phyloP scores from a whole-genome alignment of 2,113 vertebrate genomes.

The Casuarius casuarius region DNA sequence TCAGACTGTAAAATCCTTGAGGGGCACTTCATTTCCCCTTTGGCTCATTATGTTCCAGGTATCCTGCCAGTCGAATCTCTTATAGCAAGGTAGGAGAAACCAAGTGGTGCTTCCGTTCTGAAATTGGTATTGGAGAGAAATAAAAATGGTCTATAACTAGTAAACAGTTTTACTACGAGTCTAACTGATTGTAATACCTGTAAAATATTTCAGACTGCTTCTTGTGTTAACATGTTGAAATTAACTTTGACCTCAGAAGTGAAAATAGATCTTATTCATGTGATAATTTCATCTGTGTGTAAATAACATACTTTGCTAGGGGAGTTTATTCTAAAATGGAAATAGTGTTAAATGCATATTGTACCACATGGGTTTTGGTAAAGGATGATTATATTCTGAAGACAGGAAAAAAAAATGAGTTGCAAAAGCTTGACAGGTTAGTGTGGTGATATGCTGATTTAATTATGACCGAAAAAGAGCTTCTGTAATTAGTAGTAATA shows the following conservation, averaged over 20 bases:
- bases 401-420: background rate
- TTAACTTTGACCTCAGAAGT: background rate
- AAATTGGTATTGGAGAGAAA: background rate
- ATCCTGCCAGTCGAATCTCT: constrained; percentile 91
- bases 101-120: background rate
- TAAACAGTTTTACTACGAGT: background rate
- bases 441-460: background rate
- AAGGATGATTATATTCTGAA: background rate
- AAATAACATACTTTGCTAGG: background rate
- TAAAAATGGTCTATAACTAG: background rate
- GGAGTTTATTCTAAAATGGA: background rate
- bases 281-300: background rate
- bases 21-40: constrained; percentile 93
- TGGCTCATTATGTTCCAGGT: constrained; percentile 91
- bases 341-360: background rate
- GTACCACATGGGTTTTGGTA: too few relatives aligned
- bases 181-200: background rate
- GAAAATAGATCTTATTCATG: background rate
- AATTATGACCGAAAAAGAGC: background rate
- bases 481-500: background rate
- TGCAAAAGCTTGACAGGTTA: background rate
- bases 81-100: constrained; percentile 85
- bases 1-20: constrained; percentile 92
- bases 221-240: background rate
- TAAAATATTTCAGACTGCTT: background rate